A percentile compares a stretch with the other conserved stretches of the same genome.
Evolutionary conservation across 2,113 vertebrate genomes (phyloP).

Genomic region (Ameiurus melas): DNA sequence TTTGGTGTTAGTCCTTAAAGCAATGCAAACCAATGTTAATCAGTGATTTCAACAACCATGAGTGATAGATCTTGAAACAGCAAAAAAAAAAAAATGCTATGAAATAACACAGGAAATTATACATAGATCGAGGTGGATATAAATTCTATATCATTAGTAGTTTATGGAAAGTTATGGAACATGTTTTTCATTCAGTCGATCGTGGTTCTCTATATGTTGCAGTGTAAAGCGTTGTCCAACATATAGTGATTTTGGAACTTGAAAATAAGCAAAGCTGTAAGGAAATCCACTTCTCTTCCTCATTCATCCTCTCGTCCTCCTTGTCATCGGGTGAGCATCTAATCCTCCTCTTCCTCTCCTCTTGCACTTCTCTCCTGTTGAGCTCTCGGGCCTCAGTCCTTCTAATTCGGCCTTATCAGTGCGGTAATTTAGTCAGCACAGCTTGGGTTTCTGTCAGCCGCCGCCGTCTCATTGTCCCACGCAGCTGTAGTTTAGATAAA

Average conservation of each 20-base stretch:
- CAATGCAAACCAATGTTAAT: background rate
- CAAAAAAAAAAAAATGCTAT: background rate
- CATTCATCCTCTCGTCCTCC: background rate
- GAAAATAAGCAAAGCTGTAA: background rate
- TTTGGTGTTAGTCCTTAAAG: background rate
- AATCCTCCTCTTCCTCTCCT: constrained; percentile 38
- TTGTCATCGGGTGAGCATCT: background rate
- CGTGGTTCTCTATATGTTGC: background rate
- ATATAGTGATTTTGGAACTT: background rate
- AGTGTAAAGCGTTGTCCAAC: background rate
- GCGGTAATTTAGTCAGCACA: constrained; percentile 86
- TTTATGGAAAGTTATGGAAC: background rate
- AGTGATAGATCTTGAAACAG: background rate
- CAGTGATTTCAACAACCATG: background rate
- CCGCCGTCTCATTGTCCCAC: constrained; percentile 89
- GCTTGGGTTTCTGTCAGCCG: constrained; percentile 93
- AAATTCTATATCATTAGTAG: background rate
- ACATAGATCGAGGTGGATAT: background rate
- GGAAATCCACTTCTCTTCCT: constrained; percentile 35
- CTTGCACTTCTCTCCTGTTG: constrained; percentile 44
- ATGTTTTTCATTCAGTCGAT: background rate
- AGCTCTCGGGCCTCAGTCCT: constrained; percentile 81
- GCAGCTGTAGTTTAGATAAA: constrained; percentile 94
- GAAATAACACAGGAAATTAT: background rate
- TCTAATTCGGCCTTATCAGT: constrained; percentile 91